Evolutionary conservation across 2,113 vertebrate species (phyloP), one percentile per base, ranked within the genome.

Genomic region (Hypocryptadius cinnamomeus): DNA sequence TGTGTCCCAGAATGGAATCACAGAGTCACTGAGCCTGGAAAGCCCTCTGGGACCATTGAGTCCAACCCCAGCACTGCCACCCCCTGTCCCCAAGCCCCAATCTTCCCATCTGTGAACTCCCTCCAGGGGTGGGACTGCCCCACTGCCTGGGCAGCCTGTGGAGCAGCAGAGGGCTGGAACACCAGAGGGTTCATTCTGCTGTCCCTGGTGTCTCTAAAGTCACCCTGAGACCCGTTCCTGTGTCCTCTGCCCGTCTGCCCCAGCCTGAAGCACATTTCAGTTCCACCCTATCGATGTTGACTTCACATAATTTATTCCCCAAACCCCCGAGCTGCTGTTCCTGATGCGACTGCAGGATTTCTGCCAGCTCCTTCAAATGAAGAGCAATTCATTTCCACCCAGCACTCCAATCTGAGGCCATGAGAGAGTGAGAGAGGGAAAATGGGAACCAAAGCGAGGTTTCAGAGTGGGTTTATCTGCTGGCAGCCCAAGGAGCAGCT

Each of bases 191-290:
- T 39, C 13, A 48, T 71, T 53, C 72, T 5, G 8, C 61, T 39
- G 6, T 28, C 50, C 64, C 37, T 31, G 17, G 65, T 21, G 24
- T 42, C 72, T 66, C 71, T 7, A 0, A 45, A 85, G 56, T 30
- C 21, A 3, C 14, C 60, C 6, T 24, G 73, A 63, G 80, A 39
- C 31, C 53, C 0, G 0, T 50, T 42, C 2, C 0, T 1, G 2
- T 33, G 59, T 68, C 51, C 70, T 20, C 59, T 70, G 45, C n/a
- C 28, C 4, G 0, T 27, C 79, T 59, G 76, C 71, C 44, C 5
- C 47, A 10, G 71, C 9, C 63, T 24, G 31, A 50, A 84, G 48
- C 15, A 8, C 64, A 2, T 78, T 77, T 71, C 78, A 14, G 28
- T 89, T 63, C 85, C 78, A 47, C 47, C 28, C 56, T 40, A 3